Percentiles rank a stretch among this genome's conserved stretches.
These are phyloP conservation scores for Rhinella marina DNA, from an alignment of 2,797 vertebrate species.

Conservation along the genomic window DNA sequence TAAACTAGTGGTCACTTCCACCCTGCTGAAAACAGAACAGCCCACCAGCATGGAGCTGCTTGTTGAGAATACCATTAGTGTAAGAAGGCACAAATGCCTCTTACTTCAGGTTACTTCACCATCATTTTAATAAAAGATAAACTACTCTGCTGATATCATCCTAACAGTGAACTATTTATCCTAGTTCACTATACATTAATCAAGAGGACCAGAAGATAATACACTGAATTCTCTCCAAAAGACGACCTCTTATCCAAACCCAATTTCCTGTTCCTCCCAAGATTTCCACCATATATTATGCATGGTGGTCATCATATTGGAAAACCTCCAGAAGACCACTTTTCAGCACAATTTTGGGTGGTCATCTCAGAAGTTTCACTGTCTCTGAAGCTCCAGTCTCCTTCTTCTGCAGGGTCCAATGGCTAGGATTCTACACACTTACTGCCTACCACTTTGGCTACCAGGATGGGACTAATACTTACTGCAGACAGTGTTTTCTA, in stretches of 20 bases:
- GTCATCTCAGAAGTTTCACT: no score
- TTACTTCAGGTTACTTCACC: neutral
- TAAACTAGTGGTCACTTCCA: neutral
- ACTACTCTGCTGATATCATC: neutral
- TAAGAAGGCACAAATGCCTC: neutral
- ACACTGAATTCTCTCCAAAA: neutral
- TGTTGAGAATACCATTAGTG: neutral
- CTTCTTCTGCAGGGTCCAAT: neutral
- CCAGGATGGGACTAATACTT: no score
- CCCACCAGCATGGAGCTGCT: no score
- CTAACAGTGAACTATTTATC: neutral
- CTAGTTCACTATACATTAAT: neutral
- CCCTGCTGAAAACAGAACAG: neutral
- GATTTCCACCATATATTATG: no score
- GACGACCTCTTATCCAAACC: no score
- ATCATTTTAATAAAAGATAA: neutral
- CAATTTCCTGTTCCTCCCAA: no score
- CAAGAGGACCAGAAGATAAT: neutral
- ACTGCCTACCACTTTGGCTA: no score
- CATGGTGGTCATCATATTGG: no score
- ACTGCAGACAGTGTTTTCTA: no score
- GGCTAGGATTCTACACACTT: neutral
- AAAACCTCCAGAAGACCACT: no score
- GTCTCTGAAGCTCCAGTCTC: neutral
- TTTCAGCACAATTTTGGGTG: no score